phyloP scores from a whole-genome alignment of 2,888 invertebrate species.

The Phortica magna region DNA sequence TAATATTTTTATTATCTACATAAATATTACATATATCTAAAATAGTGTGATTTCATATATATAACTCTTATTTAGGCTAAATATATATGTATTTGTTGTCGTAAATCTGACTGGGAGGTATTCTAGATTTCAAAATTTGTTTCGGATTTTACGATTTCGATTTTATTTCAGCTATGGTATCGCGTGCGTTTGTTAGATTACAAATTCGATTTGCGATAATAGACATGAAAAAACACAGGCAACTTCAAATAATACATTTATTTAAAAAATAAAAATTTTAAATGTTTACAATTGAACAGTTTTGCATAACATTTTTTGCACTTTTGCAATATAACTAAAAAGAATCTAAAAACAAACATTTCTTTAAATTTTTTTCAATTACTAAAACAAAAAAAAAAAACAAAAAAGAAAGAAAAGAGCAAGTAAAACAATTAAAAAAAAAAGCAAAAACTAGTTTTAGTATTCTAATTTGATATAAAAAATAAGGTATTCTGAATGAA shows the following conservation, averaged over 20 bases:
- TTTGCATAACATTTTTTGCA: conserved; percentile 16
- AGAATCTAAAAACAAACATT: conserved; percentile 25
- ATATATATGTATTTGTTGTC: conserved; percentile 35
- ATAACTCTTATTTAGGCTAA: conserved; percentile 18
- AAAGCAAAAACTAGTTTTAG: background rate
- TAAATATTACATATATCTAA: conserved; percentile 61
- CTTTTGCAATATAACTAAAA: conserved; percentile 8
- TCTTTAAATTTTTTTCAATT: background rate
- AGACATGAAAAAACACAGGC: conserved; percentile 62
- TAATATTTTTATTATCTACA: conserved; percentile 6
- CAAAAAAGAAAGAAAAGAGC: background rate
- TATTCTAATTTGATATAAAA: background rate
- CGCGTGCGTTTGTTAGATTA: background rate
- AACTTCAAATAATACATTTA: conserved; percentile 72
- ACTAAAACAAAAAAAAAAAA: background rate
- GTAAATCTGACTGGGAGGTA: conserved; percentile 64
- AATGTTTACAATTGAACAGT: conserved; percentile 68
- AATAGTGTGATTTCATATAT: conserved; percentile 53
- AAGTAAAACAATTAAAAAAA: background rate
- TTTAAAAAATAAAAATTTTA: conserved; percentile 70
- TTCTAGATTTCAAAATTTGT: conserved; percentile 70
- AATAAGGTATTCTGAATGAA: conserved; percentile 11
- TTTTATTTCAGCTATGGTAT: background rate
- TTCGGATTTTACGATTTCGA: conserved; percentile 55
- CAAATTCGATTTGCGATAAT: background rate